phyloP scores from a whole-genome alignment of 2,797 vertebrate genomes.

The Ambastaia sidthimunki region DNA sequence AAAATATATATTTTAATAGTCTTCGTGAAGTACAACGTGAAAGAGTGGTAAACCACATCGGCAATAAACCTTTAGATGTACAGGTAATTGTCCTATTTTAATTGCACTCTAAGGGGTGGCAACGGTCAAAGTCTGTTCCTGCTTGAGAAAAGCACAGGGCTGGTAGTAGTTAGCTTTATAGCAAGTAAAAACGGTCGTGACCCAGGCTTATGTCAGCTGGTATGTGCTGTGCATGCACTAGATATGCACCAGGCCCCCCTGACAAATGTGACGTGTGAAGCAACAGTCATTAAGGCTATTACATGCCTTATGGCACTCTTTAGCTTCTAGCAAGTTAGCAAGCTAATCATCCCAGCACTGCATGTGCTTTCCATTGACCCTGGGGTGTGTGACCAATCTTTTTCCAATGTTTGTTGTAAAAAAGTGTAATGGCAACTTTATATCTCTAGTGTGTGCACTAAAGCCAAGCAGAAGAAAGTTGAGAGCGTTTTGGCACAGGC shows the following conservation, averaged over 20 bases:
- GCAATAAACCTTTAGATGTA: constrained; percentile 3
- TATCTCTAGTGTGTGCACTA: constrained; percentile 53
- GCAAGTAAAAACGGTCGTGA: neutral
- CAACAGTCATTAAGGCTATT: no score
- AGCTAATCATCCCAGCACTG: neutral
- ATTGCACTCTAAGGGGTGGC: constrained; percentile 29
- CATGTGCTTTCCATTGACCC: neutral
- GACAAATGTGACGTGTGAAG: neutral
- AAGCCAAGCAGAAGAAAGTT: constrained; percentile 20
- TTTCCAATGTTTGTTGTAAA: constrained; percentile 16
- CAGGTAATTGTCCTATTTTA: constrained; percentile 17
- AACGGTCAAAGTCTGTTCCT: constrained; percentile 34
- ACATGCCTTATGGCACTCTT: constrained; percentile 13
- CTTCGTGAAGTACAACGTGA: neutral
- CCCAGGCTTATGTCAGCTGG: constrained; percentile 22
- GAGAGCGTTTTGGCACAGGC: constrained; percentile 43
- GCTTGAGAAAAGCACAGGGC: constrained; percentile 19
- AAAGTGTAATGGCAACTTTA: constrained; percentile 11
- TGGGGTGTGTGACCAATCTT: neutral
- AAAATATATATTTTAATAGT: neutral
- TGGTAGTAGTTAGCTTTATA: constrained; percentile 24
- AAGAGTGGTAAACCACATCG: constrained; percentile 45
- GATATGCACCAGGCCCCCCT: neutral
- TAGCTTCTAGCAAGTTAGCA: constrained; percentile 4
- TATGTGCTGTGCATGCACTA: constrained; percentile 25